These are phyloP conservation scores for Lasioglossum calceatum DNA, from an alignment of 2,888 invertebrate genomes.

Conservation along the genomic window DNA sequence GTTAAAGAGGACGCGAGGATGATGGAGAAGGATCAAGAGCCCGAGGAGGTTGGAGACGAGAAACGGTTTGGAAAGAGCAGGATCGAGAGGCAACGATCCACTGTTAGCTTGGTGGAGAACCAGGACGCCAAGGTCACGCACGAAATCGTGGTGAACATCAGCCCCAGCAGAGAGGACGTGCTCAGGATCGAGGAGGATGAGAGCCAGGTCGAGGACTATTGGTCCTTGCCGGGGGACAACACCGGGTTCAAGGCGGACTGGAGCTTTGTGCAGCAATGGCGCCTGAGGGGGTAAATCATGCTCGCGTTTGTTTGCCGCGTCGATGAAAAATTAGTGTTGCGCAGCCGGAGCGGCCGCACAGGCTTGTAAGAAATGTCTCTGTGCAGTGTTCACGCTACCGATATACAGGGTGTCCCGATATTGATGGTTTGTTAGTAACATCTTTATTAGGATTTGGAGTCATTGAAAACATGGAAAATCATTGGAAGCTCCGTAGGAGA, in stretches of 20 bases:
- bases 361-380: neutral
- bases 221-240: conserved; percentile 84
- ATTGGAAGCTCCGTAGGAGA: too few relatives aligned
- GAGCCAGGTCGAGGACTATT: conserved; percentile 80
- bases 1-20: conserved; percentile 18
- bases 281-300: conserved; percentile 86
- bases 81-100: conserved; percentile 36
- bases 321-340: conserved; percentile 52
- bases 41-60: neutral
- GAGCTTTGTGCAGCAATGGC: conserved; percentile 91
- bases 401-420: neutral
- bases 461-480: too few relatives aligned
- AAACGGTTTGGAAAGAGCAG: conserved; percentile 22
- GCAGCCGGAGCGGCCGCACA: neutral
- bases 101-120: conserved; percentile 55
- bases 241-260: conserved; percentile 87
- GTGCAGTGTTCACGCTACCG: neutral
- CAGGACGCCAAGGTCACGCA: conserved; percentile 62
- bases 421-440: too few relatives aligned
- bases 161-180: conserved; percentile 83
- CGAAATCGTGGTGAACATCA: conserved; percentile 87
- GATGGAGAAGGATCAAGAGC: neutral
- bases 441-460: too few relatives aligned
- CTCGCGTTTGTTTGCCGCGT: conserved; percentile 42
- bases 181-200: conserved; percentile 83